phyloP scores from a whole-genome alignment of 2,113 vertebrate genomes.

The Heterotilapia buettikoferi region DNA sequence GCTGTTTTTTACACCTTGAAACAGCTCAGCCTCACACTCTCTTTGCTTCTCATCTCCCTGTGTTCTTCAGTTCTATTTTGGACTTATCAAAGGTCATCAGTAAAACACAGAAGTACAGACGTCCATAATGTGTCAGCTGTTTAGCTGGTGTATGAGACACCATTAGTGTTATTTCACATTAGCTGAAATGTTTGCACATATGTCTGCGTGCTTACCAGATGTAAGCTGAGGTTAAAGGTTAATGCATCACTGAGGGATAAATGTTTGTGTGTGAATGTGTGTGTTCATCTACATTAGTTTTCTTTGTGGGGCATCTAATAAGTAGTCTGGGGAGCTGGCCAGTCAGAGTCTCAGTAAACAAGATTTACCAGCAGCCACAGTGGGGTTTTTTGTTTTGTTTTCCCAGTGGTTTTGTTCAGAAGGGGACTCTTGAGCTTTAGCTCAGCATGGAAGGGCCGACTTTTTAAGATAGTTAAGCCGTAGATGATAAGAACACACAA shows the following conservation, averaged over 20 bases:
- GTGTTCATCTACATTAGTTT: neutral
- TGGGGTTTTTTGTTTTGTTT: neutral
- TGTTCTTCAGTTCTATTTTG: neutral
- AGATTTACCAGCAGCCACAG: neutral
- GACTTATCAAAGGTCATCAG: neutral
- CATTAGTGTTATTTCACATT: neutral
- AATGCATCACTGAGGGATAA: neutral
- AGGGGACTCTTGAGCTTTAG: neutral
- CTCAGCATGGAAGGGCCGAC: neutral
- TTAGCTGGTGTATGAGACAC: neutral
- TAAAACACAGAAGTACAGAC: neutral
- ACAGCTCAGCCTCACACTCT: neutral
- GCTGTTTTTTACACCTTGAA: neutral
- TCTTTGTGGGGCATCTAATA: neutral
- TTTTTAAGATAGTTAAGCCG: neutral
- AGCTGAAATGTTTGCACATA: neutral
- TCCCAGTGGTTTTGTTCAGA: neutral
- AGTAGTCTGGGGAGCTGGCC: slow-evolving; percentile 4
- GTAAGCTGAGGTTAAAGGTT: neutral
- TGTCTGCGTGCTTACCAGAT: neutral
- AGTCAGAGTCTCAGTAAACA: neutral
- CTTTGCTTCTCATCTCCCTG: neutral
- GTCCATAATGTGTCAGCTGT: neutral
- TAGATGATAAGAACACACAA: neutral
- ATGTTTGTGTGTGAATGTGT: neutral